These are phyloP conservation scores for Microcebus murinus DNA, from an alignment of 2,113 vertebrate species.

Conservation along the genomic window DNA sequence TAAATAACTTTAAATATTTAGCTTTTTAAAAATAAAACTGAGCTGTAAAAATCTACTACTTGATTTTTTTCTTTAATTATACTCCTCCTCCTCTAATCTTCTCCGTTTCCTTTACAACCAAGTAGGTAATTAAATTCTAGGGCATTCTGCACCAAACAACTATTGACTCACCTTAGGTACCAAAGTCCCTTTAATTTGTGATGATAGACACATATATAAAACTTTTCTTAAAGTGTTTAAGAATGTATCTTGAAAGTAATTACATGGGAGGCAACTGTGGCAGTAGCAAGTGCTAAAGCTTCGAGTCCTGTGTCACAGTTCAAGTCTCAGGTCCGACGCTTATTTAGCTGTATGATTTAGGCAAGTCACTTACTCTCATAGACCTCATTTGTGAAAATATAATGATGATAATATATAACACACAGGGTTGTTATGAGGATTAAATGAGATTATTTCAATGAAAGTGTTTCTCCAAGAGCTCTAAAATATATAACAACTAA, in stretches of 20 bases:
- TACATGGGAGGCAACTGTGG: background rate
- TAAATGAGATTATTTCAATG: background rate
- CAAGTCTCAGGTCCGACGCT: background rate
- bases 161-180: background rate
- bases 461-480: background rate
- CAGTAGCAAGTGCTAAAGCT: background rate
- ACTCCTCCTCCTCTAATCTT: background rate
- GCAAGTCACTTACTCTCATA: background rate
- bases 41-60: background rate
- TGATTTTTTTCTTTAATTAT: slow-evolving; percentile 20
- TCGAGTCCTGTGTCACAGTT: background rate
- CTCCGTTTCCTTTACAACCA: slow-evolving; percentile 3
- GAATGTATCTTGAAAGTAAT: background rate
- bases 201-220: background rate
- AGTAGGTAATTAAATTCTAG: background rate
- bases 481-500: background rate
- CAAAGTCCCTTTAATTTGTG: background rate
- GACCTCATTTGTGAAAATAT: background rate
- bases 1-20: background rate
- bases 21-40: background rate
- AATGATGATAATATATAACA: background rate
- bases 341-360: background rate
- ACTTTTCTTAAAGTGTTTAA: background rate
- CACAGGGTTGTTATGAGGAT: background rate
- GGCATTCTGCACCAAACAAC: background rate